Conservation (phyloP, 2,888 invertebrate species). For the Seira ritae region DNA sequence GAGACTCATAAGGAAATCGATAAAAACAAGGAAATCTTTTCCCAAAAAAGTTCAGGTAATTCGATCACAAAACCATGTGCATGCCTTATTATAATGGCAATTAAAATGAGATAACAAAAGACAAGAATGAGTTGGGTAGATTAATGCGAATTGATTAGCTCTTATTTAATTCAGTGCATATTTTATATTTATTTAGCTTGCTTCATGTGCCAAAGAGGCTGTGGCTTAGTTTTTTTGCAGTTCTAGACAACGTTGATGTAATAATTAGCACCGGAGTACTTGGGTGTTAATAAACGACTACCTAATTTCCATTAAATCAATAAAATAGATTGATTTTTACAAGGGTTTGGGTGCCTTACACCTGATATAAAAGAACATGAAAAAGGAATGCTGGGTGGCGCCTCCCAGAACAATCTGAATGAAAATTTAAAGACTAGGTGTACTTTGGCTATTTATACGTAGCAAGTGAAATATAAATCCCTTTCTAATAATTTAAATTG, state of each 20-base stretch:
- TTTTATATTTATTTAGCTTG: no score
- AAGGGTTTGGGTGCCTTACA: neutral
- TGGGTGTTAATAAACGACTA: slow-evolving; percentile 2
- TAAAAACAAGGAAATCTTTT: slow-evolving; percentile 1
- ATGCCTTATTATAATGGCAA: no score
- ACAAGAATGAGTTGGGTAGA: no score
- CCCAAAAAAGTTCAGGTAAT: neutral
- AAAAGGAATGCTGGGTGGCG: neutral
- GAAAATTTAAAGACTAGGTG: no score
- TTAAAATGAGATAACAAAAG: no score
- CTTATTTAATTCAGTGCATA: no score
- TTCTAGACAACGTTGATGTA: neutral
- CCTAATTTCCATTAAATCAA: slow-evolving; percentile 1
- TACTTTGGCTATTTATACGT: no score
- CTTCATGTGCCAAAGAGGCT: neutral
- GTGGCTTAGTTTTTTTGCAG: neutral
- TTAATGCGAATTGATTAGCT: no score
- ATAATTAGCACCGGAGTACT: neutral
- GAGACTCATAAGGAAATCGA: neutral
- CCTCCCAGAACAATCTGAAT: no score
- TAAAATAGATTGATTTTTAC: slow-evolving; percentile 5
- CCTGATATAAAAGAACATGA: neutral
- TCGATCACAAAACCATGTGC: neutral
- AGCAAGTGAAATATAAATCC: no score
- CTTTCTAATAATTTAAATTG: no score